Conservation (phyloP, 2,797 vertebrate species). For the Sebastes trivittatus region DNA sequence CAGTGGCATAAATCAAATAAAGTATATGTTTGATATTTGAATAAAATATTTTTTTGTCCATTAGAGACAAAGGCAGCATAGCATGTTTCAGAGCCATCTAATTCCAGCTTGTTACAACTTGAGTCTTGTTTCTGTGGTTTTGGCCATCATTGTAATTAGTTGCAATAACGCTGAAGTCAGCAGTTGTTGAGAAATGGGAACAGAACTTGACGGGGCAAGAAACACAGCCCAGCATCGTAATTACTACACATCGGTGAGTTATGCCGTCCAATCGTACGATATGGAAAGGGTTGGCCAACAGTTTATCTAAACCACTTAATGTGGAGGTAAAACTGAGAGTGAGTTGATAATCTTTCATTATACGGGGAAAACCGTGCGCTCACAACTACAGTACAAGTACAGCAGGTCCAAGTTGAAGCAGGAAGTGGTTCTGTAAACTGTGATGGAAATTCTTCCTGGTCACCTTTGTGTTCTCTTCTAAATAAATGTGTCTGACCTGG, state of each 20-base stretch:
- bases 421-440: neutral
- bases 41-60: neutral
- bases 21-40: neutral
- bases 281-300: neutral
- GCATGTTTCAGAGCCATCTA: neutral
- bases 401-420: neutral
- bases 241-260: neutral
- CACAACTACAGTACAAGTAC: neutral
- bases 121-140: neutral
- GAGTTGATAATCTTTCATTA: neutral
- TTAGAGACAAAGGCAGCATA: neutral
- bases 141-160: neutral
- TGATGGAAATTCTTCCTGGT: neutral
- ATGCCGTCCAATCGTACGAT: neutral
- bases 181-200: neutral
- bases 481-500: neutral
- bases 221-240: neutral
- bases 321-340: neutral
- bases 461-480: neutral
- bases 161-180: neutral
- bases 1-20: neutral
- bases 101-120: neutral
- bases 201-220: neutral
- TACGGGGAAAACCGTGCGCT: neutral
- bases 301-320: neutral